Base-by-base conservation (phyloP, 2,888 invertebrate genomes). In the Epirrita christyi region DNA sequence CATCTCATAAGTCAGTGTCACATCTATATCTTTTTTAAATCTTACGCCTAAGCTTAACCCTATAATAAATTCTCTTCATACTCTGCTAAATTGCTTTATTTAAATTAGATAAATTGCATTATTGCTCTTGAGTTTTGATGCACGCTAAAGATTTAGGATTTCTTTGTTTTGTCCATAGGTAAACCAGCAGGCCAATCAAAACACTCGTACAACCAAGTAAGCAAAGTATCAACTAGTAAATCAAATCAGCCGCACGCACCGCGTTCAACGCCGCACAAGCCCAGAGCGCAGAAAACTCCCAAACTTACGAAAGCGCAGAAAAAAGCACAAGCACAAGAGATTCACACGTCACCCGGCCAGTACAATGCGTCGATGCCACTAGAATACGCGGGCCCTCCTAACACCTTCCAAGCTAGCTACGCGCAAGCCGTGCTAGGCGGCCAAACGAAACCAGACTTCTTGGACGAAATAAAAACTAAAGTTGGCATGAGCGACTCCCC, bases 191-290 rank as follows among this genome's bases (percentile, higher is more conserved):
- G 88, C 53, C 92, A 92, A 72, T 89, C 90, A 14, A 92, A 92
- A 73, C 92, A 92, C 71, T 91, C 92, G 50, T 92, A 92, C 68
- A 92, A 91, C 66, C 92, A 92, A 90, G 90, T 92, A 64, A 92
- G 92, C 82, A 92, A 92, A 86, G 88, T 91, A 49, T 89, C 92
- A 51, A 89, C 90, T 49, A 91, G 88, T 81, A 92, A 92, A 86
- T 83, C 92, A 62, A 88, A 76, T 71, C 88, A 88, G 62, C 55
- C 77, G 37, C 83, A 84, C 58, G 67, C 76, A 7, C 76, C 83
- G 32, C 81, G 87, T 51, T 65, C 78, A 13, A 65, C 72, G 32
- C 68, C 80, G 45, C 83, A 84, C 59, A 85, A 86, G 68, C 84
- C 80, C 45, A 75, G 86, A 65, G 66, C 84, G 61, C 83, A 80